phyloP scores from a whole-genome alignment of 2,113 vertebrate genomes.

The Ia io region DNA sequence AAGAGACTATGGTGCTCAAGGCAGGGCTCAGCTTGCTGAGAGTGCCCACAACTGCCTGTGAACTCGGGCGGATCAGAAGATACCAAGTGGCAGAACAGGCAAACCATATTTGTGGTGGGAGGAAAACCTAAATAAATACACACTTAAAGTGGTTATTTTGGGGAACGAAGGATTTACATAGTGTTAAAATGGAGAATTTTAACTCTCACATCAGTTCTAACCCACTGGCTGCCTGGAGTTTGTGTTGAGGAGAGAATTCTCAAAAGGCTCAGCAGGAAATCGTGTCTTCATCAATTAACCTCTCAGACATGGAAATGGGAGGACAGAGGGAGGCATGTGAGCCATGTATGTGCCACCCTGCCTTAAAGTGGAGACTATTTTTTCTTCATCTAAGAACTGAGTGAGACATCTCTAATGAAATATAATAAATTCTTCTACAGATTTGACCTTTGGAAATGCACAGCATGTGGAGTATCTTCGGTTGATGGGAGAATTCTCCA shows the following conservation, averaged over 20 bases:
- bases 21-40: neutral
- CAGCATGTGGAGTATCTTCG: neutral
- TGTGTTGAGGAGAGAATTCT: neutral
- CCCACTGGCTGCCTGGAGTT: neutral
- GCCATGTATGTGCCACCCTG: neutral
- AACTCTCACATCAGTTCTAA: neutral
- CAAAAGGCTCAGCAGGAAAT: neutral
- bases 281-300: neutral
- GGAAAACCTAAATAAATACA: neutral
- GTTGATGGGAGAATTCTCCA: slow-evolving; percentile 32
- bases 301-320: neutral
- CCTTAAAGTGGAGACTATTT: neutral
- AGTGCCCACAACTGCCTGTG: neutral
- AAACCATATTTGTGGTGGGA: neutral
- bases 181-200: neutral
- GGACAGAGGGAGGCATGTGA: neutral
- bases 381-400: neutral
- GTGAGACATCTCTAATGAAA: slow-evolving; percentile 10
- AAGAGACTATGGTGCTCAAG: neutral
- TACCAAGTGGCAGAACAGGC: neutral
- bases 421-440: slow-evolving; percentile 27
- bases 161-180: neutral
- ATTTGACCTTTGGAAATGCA: slow-evolving; percentile 55
- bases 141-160: neutral
- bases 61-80: neutral